Evolutionary conservation across 1,140 invertebrate species (phyloP), one percentile per base, ranked within the genome.

Genomic region (Tetraneura akinire): DNA sequence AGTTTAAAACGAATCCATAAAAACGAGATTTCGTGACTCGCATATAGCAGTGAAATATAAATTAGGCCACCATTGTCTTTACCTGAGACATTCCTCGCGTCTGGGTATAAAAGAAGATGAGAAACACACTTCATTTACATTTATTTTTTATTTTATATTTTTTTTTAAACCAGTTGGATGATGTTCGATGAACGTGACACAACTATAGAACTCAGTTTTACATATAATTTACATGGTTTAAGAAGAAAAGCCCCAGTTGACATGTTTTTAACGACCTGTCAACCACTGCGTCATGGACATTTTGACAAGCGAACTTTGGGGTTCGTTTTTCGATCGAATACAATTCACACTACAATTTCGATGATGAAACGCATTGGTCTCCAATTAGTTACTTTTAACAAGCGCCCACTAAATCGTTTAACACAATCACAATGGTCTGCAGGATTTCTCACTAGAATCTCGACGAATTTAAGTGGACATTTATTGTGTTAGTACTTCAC

Each of bases 311-410:
- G 55, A 57, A 60, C 74, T 57, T 60, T 29, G 16, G 74, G 74
- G 74, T 14, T 37, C 37, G 10, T 60, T 47, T 78, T 78, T 62
- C 53, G 53, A n/a, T 6, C 42, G 55, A 21, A 29, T 9, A 9
- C 21, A 21, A 14, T 45, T 62, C 16, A 18, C n/a, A 23, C 51
- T 45, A n/a, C 71, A 9, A 14, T 37, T 51, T 29, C 13, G 8
- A 13, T 4, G 47, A 9, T 42, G 51, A 37, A 16, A 21, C 26
- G 55, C 16, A 23, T 37, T n/a, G 32, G 55, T 42, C 37, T 78
- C 74, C 74, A 78, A 78, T 78, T 78, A 78, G 55, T 78, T 62
- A 78, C 74, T 78, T 78, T 78, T 78, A 78, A 78, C 74, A 29
- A 78, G 74, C 55, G 3, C 21, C 21, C 66, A 68, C 37, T 71